These are phyloP conservation scores for Lagocephalus sceleratus DNA, from an alignment of 2,797 vertebrate genomes.

Conservation along the genomic window DNA sequence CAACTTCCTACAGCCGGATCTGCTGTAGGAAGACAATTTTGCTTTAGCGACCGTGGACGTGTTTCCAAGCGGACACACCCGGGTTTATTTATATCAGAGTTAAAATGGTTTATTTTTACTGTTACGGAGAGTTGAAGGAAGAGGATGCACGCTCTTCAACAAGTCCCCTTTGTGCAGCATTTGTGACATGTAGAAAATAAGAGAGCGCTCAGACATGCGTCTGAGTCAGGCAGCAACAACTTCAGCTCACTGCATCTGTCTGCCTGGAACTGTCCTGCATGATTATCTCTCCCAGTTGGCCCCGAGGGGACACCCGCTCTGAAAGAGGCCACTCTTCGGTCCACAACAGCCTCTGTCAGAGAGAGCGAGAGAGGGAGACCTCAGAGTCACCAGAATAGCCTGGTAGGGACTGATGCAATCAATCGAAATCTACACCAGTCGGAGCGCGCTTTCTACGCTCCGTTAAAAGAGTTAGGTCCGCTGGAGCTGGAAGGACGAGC, in stretches of 20 bases:
- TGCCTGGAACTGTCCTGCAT: slow-evolving; percentile 66
- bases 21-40: no score
- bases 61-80: no score
- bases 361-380: slow-evolving; percentile 61
- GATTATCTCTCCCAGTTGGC: slow-evolving; percentile 77
- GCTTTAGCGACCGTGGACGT: no score
- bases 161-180: slow-evolving; percentile 2
- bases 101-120: no score
- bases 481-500: slow-evolving; percentile 7
- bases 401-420: slow-evolving; percentile 68
- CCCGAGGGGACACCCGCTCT: slow-evolving; percentile 71
- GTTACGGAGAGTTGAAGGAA: no score
- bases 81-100: no score
- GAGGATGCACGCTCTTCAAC: slow-evolving; percentile 5
- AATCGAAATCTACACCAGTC: slow-evolving; percentile 64
- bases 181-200: slow-evolving; percentile 5
- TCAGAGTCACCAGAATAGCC: slow-evolving; percentile 61
- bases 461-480: slow-evolving; percentile 25
- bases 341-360: slow-evolving; percentile 85
- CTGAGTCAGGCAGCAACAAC: slow-evolving; percentile 40
- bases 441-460: slow-evolving; percentile 23
- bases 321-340: slow-evolving; percentile 82
- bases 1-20: no score
- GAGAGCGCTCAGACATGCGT: slow-evolving; percentile 6
- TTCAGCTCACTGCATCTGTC: slow-evolving; percentile 42